Base-by-base conservation (phyloP, 2,797 vertebrate species). In the Sebastes matsubarae region DNA sequence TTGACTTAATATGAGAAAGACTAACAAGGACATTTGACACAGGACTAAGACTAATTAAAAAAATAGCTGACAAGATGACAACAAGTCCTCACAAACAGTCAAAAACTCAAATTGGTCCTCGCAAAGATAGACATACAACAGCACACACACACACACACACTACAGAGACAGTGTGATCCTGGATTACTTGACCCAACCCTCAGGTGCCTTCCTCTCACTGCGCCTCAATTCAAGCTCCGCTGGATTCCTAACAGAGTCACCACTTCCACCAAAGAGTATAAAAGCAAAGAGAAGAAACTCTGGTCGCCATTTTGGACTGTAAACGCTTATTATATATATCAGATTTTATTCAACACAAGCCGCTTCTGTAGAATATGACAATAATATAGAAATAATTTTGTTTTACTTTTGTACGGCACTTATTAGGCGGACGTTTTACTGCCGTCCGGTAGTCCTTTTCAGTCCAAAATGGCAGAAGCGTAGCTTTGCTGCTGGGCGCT, bases 111-210 rank as follows among this genome's bases (percentile, higher is more conserved):
- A 30, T 6, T 22, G 24, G 63, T 77, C 64, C 60, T 68, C 60
- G 24, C 69, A 78, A 65, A 76, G 22, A 76, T 38, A 74, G 42
- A 36, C 14, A 72, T 3, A 61, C 54, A 75, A 32, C 1, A 65
- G 3, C 42, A 14, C 32, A 10, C 32, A 80, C 76, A 76, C 75
- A 83, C 69, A 89, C 69, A 75, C 64, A 83, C 82, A 73, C 60
- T 59, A 81, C 69, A 64, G 5, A 85, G 20, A 74, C 70, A 38
- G 55, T 80, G 74, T 87, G 86, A 86, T 92, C 90, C 92, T 94
- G 93, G 87, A 92, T 88, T 92, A 93, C 91, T 92, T 93, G 92
- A 94, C 69, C 83, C 61, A 83, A 92, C 63, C 85, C 77, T 79
- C 72, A 42, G 20, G 87, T 94, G 92, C 92, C 92, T 94, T 92